phyloP scores from a whole-genome alignment of 2,113 vertebrate genomes.

The Silurus meridionalis region DNA sequence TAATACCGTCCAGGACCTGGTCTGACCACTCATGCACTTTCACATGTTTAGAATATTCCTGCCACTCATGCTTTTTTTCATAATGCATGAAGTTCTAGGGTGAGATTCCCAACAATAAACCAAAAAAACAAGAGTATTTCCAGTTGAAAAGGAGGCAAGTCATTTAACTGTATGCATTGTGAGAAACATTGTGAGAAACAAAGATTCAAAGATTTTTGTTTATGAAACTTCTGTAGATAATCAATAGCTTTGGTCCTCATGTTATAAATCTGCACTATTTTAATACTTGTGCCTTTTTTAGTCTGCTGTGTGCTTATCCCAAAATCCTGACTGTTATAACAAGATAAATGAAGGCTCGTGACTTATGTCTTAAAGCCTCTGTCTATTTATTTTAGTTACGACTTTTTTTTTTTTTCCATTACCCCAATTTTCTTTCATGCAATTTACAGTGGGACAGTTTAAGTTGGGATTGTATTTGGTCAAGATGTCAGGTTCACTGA shows the following conservation, averaged over 20 bases:
- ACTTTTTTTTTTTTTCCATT: background rate
- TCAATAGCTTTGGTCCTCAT: background rate
- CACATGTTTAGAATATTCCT: background rate
- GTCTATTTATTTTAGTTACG: background rate
- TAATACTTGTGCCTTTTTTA: slow-evolving; percentile 42
- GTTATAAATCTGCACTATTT: slow-evolving; percentile 25
- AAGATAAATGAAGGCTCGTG: background rate
- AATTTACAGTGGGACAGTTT: background rate
- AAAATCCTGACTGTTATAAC: background rate
- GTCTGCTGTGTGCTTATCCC: slow-evolving; percentile 2
- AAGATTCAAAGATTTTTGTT: background rate
- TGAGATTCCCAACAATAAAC: background rate
- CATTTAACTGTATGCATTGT: background rate
- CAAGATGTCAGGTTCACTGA: background rate
- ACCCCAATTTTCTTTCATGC: background rate
- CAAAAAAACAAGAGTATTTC: background rate
- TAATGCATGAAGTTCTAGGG: slow-evolving; percentile 37
- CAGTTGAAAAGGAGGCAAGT: background rate
- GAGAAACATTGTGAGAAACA: background rate
- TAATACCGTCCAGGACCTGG: slow-evolving; percentile 43
- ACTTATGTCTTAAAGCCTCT: background rate
- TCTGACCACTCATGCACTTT: slow-evolving; percentile 52
- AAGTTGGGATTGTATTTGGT: background rate
- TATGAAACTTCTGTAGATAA: background rate
- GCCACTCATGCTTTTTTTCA: background rate